Evolutionary conservation across 2,888 invertebrate genomes (phyloP).

Genomic region (Sericinus montela): DNA sequence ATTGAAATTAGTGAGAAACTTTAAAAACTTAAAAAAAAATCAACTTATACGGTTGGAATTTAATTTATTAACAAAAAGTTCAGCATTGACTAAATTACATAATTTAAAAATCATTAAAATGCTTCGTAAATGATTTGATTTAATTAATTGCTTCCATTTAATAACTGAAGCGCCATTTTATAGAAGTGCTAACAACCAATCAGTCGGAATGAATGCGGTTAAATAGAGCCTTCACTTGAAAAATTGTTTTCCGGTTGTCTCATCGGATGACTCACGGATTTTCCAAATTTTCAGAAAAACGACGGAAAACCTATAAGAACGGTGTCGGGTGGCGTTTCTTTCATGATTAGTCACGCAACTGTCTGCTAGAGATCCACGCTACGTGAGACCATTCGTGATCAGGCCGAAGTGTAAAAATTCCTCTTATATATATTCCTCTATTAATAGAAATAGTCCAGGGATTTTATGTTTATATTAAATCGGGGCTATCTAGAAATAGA

Average conservation of each 20-base stretch:
- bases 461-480: slow-evolving; percentile 1
- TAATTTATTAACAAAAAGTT: too few relatives aligned
- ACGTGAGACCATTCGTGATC: slow-evolving; percentile 18
- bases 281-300: slow-evolving; percentile 58
- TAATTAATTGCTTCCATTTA: too few relatives aligned
- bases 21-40: too few relatives aligned
- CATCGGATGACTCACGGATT: slow-evolving; percentile 65
- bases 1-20: too few relatives aligned
- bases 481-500: neutral
- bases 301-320: slow-evolving; percentile 65
- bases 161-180: neutral
- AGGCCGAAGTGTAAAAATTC: slow-evolving; percentile 2
- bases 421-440: too few relatives aligned
- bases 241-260: slow-evolving; percentile 35
- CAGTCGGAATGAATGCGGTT: neutral
- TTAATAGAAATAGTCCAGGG: neutral
- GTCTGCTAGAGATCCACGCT: slow-evolving; percentile 32
- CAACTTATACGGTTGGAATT: too few relatives aligned
- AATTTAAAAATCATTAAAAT: too few relatives aligned
- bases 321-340: slow-evolving; percentile 43
- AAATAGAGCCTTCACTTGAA: slow-evolving; percentile 11
- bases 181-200: slow-evolving; percentile 1
- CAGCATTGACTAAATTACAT: too few relatives aligned
- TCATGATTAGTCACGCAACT: slow-evolving; percentile 61
- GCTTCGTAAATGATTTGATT: too few relatives aligned